Base-by-base conservation (phyloP, 2,888 invertebrate genomes). In the Keiferia lycopersicella region DNA sequence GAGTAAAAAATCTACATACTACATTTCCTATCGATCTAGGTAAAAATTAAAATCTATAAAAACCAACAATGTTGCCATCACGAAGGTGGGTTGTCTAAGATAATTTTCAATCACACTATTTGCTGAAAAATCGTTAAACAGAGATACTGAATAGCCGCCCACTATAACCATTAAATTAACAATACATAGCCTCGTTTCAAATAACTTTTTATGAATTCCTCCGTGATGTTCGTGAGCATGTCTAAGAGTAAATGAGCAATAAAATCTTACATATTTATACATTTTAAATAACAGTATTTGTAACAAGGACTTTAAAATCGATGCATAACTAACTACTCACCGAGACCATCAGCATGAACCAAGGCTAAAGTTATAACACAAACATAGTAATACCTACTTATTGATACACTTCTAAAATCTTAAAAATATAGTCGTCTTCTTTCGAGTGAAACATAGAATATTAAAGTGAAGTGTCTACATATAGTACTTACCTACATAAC, bases 101-200 rank as follows among this genome's bases (percentile, higher is more conserved):
- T 53, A 53, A 53, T 26, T 26, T 53, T 14, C 20, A 53, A 22
- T 18, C 22, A 26, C 22, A 53, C 51, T 53, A 53, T 53, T 53
- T 26, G 51, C 12, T 53, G 18, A 26, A 26, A 20, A 53, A 53
- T 4, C 51, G 26, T 53, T 8, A 53, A 53, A 26, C 6, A 26
- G 2, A 22, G 14, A 2, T 14, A 53, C 22, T 26, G 22, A 53
- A 53, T 53, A 22, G 22, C 26, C 22, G 26, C 14, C 12, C 14
- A 14, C 34, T 10, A 14, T 14, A 22, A 22, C 26, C 26, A 53
- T n/a, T n/a, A 53, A 53, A 22, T 12, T 6, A 4, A 22, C 2
- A 14, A 2, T 26, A 4, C 4, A 22, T 22, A 11, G 51, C 16
- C 45, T 16, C 45, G 45, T 4, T 16, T 4, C n/a, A 16, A 45